Evolutionary conservation across 2,113 vertebrate species (phyloP).

Genomic region (Mus spicilegus): DNA sequence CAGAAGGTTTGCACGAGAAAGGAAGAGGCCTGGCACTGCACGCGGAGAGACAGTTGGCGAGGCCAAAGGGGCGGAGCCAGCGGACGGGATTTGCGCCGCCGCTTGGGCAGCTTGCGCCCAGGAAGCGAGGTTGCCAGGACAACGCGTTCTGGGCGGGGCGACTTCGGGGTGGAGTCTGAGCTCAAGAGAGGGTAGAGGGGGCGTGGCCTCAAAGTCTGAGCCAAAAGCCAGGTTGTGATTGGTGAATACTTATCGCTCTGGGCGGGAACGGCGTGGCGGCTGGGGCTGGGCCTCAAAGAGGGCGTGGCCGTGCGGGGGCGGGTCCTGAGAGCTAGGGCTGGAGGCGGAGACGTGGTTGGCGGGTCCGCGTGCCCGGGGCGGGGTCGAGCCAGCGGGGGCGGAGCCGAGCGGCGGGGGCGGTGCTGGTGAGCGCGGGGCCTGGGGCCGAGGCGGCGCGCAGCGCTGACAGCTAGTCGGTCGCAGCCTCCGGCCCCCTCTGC

Average conservation of each 20-base stretch:
- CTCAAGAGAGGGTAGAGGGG: not conserved
- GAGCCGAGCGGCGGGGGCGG: constrained; percentile 76
- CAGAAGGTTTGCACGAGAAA: not conserved
- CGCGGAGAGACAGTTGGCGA: not conserved
- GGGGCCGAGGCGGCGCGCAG: constrained; percentile 65
- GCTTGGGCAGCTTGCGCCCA: not conserved
- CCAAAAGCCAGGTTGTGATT: constrained; percentile 14
- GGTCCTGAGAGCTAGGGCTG: not conserved
- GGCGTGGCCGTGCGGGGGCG: not conserved
- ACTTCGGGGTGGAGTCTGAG: not conserved
- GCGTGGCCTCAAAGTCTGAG: not conserved
- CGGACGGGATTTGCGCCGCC: not conserved
- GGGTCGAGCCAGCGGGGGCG: constrained; percentile 70
- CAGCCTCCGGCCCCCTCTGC: constrained; percentile 66
- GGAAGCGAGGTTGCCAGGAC: constrained; percentile 73
- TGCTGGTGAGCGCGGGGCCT: constrained; percentile 71
- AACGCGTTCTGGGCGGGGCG: constrained; percentile 78
- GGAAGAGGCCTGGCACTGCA: constrained; percentile 8
- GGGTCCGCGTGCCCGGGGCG: constrained; percentile 48
- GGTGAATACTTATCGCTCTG: not conserved
- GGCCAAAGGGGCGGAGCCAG: constrained; percentile 19
- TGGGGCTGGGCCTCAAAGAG: not conserved
- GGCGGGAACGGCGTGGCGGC: not conserved
- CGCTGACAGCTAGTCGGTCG: constrained; percentile 74
- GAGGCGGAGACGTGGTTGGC: constrained; percentile 74